A percentile compares a stretch with the other conserved stretches of the same genome.
Evolutionary conservation across 1,140 invertebrate genomes (phyloP).

Genomic region (Physella acuta): DNA sequence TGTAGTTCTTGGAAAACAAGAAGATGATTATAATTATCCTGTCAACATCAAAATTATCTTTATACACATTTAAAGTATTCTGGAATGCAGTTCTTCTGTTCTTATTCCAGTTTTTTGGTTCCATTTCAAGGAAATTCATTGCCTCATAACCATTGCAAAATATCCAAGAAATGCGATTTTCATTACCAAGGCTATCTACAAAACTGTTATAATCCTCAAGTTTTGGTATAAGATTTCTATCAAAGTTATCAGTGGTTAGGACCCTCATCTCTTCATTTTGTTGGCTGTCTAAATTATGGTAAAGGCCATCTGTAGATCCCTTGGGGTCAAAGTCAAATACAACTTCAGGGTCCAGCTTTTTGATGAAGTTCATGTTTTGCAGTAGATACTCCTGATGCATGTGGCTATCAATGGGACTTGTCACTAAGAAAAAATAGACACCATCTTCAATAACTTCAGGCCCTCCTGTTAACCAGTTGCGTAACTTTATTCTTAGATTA

Average conservation of each 20-base stretch:
- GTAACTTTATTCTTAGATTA: constrained; percentile 28
- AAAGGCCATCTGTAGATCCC: constrained; percentile 23
- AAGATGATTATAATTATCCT: constrained; percentile 40
- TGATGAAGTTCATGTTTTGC: constrained; percentile 26
- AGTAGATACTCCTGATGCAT: constrained; percentile 22
- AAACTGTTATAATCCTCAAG: constrained; percentile 21
- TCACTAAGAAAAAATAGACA: constrained; percentile 28
- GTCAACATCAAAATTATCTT: constrained; percentile 35
- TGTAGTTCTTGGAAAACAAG: constrained; percentile 40
- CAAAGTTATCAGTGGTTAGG: constrained; percentile 35
- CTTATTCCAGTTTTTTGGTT: constrained; percentile 39
- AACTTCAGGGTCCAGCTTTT: constrained; percentile 23
- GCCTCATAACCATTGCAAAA: constrained; percentile 43
- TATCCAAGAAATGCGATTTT: constrained; percentile 33
- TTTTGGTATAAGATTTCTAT: constrained; percentile 11
- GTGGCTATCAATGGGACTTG: constrained; percentile 15
- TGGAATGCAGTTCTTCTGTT: constrained; percentile 39
- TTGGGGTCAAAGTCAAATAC: constrained; percentile 33
- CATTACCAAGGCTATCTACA: constrained; percentile 28
- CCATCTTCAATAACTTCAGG: constrained; percentile 18
- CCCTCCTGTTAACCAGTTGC: constrained; percentile 24
- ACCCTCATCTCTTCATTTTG: constrained; percentile 21
- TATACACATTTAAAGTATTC: constrained; percentile 35
- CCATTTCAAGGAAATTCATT: constrained; percentile 20
- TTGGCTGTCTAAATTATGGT: constrained; percentile 15